Base-by-base conservation (phyloP, 2,113 vertebrate species). In the Euleptes europaea region DNA sequence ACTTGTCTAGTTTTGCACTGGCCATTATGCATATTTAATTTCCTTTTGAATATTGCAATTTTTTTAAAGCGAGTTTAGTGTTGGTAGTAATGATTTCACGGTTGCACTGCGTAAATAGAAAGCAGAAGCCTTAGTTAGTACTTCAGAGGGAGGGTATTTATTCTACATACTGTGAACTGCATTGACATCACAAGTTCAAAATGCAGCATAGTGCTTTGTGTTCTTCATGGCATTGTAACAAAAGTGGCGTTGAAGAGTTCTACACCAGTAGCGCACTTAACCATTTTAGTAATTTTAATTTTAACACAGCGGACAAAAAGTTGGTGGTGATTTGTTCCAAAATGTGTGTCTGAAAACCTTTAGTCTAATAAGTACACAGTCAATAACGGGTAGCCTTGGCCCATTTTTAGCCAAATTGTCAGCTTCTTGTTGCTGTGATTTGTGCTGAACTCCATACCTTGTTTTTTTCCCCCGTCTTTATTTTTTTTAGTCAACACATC, bases 161-260 rank as follows among this genome's bases (percentile, higher is more conserved):
- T 96, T 97, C 83, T 14, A 87, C 86, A 82, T 94, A 97, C 96
- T 97, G 95, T 96, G 96, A 97, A 96, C 92, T 96, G 95, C 95
- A 93, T 95, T 94, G 93, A 86, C 88, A 94, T 93, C 95, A 91
- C 57, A 19, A 85, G 63, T 92, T 95, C 86, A 4, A 80, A 90
- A 92, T 93, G 94, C 78, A 92, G 78, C 76, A 1, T 86, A 83
- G n/a, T 88, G 89, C 89, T 82, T 72, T 90, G 83, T 94, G 94
- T 93, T 90, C 87, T 92, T 95, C 89, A 92, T 91, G 90, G 84
- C 92, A 71, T 84, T 90, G 80, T 78, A 90, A 91, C 88, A 93
- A 94, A 94, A 93, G 94, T 93, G 89, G 87, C 92, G 94, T 96
- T 93, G 90, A 94, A 94, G 92, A 90, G 84, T 96, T 97, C n/a